Conservation (phyloP, 1,140 invertebrate genomes). For the Littorina saxatilis region DNA sequence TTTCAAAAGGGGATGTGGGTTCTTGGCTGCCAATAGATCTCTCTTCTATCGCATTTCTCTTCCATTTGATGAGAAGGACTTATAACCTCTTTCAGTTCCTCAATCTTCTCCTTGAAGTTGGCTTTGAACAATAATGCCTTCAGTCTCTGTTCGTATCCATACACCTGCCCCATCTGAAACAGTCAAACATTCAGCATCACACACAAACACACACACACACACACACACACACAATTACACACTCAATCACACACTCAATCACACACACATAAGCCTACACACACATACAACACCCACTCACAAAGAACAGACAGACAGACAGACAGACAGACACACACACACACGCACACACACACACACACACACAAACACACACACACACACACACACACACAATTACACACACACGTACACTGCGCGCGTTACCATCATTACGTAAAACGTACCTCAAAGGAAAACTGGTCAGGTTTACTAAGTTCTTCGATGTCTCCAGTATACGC, state of each 20-base stretch:
- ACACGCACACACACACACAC: neutral
- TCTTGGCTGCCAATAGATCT: no score
- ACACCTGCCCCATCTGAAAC: conserved; percentile 69
- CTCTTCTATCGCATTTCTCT: no score
- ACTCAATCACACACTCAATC: neutral
- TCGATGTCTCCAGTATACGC: conserved; percentile 63
- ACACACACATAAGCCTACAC: neutral
- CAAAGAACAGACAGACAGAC: neutral
- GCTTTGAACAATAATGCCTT: conserved; percentile 73
- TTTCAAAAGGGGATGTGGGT: no score
- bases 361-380: no score
- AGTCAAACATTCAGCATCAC: neutral
- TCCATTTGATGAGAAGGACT: no score
- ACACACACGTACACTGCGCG: neutral
- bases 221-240: neutral
- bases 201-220: conserved; percentile 1
- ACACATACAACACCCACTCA: neutral
- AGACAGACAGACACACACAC: neutral
- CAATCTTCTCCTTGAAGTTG: conserved; percentile 72
- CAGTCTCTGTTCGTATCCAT: conserved; percentile 71
- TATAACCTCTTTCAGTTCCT: conserved; percentile 71
- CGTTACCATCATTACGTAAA: no score
- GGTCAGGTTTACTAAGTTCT: conserved; percentile 72
- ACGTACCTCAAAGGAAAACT: conserved; percentile 73
- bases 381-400: no score